Conservation (phyloP, 2,888 invertebrate species). For the Empis livida region DNA sequence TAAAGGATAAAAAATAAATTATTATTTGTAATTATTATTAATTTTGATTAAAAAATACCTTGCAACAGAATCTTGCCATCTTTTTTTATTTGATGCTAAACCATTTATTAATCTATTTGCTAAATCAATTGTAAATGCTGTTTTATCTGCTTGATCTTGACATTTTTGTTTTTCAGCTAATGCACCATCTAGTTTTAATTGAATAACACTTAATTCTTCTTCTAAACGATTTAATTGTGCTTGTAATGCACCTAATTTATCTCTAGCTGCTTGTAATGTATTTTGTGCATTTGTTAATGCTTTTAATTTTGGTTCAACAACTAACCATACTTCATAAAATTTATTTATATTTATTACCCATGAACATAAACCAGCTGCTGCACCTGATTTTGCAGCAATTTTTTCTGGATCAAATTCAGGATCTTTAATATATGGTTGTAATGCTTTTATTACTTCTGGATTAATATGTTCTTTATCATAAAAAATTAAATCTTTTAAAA, state of each 20-base stretch:
- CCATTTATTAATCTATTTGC: slow-evolving; percentile 89
- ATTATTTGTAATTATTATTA: not conserved
- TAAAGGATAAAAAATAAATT: slow-evolving; percentile 16
- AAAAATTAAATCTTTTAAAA: slow-evolving; percentile 65
- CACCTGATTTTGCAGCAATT: slow-evolving; percentile 72
- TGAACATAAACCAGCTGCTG: slow-evolving; percentile 85
- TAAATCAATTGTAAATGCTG: slow-evolving; percentile 75
- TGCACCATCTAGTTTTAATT: slow-evolving; percentile 76
- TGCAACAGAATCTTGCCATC: slow-evolving; percentile 60
- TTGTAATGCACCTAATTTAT: slow-evolving; percentile 65
- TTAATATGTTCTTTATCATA: slow-evolving; percentile 92
- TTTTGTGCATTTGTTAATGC: slow-evolving; percentile 77
- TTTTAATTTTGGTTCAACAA: slow-evolving; percentile 81
- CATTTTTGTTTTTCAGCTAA: slow-evolving; percentile 77
- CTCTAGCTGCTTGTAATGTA: slow-evolving; percentile 68
- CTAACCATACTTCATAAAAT: slow-evolving; percentile 80
- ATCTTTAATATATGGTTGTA: slow-evolving; percentile 41
- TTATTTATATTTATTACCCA: slow-evolving; percentile 86
- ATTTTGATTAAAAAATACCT: slow-evolving; percentile 26
- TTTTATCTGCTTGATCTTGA: slow-evolving; percentile 85
- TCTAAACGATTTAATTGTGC: slow-evolving; percentile 56
- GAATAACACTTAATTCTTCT: slow-evolving; percentile 57
- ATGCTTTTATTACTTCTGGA: slow-evolving; percentile 72
- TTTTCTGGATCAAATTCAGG: slow-evolving; percentile 76
- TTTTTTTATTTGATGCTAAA: slow-evolving; percentile 78